These are phyloP conservation scores for Cheumatopsyche charites DNA, from an alignment of 1,140 invertebrate genomes.

Conservation along the genomic window DNA sequence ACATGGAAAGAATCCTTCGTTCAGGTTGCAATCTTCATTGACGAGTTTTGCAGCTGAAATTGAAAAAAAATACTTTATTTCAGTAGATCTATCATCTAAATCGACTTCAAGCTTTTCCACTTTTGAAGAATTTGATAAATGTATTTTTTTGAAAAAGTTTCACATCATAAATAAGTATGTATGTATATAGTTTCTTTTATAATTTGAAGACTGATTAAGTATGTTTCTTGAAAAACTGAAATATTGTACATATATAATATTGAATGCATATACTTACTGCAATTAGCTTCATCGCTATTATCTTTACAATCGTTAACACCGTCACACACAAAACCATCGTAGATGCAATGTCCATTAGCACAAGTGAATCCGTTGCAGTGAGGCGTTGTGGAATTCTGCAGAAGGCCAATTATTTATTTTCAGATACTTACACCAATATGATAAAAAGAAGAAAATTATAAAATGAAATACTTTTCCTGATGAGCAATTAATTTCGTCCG, in stretches of 20 bases:
- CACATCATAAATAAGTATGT: no score
- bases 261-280: conserved; percentile 57
- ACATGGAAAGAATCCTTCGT: conserved; percentile 62
- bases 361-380: conserved; percentile 62
- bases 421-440: not conserved
- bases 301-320: conserved; percentile 69
- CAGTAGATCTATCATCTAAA: no score
- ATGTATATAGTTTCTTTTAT: no score
- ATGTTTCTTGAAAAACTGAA: no score
- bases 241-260: no score
- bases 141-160: conserved; percentile 31
- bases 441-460: not conserved
- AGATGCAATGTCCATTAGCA: conserved; percentile 67
- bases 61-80: conserved; percentile 1
- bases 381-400: not conserved
- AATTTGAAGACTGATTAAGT: no score
- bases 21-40: conserved; percentile 54
- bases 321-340: conserved; percentile 69
- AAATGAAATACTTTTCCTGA: not conserved
- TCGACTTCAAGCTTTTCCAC: no score
- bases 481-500: conserved; percentile 54
- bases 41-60: conserved; percentile 53
- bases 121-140: no score
- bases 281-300: conserved; percentile 68
- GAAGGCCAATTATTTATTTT: not conserved